Percentiles rank a stretch among this genome's conserved stretches.
These are phyloP conservation scores for Enteromius viviparus DNA, from an alignment of 2,797 vertebrate genomes.

Conservation along the genomic window DNA sequence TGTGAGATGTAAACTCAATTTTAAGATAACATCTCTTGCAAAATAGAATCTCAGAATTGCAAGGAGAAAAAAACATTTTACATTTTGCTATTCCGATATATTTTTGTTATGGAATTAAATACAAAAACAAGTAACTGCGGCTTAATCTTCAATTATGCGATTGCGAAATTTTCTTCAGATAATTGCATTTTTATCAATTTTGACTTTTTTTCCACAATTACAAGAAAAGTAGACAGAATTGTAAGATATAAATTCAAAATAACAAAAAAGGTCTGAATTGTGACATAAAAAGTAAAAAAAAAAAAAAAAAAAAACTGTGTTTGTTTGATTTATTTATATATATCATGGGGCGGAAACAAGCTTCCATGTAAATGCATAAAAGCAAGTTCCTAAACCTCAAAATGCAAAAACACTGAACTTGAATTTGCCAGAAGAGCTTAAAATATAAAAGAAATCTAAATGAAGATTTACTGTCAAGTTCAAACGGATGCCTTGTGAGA, in stretches of 20 bases:
- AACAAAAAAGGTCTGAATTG: not conserved
- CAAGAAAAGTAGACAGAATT: not conserved
- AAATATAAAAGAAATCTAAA: not conserved
- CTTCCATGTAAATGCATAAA: not conserved
- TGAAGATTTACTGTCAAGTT: constrained; percentile 13
- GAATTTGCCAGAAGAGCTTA: constrained; percentile 32
- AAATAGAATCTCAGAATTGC: not conserved
- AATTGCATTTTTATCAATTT: not conserved
- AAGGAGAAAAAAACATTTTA: no score
- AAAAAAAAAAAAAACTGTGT: not conserved
- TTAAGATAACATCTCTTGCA: no score
- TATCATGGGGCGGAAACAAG: not conserved
- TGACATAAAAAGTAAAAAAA: not conserved
- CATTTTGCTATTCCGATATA: not conserved
- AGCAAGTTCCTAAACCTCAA: constrained; percentile 22
- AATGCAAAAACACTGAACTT: constrained; percentile 7
- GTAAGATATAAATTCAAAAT: not conserved
- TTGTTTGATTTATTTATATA: not conserved
- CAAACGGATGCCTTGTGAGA: constrained; percentile 15
- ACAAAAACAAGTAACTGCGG: not conserved
- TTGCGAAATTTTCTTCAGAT: not conserved
- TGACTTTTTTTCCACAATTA: not conserved
- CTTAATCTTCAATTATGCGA: not conserved
- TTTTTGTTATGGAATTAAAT: not conserved
- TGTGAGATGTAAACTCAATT: not conserved